Base-by-base conservation (phyloP, 2,888 invertebrate species). In the Glaucopsyche alexis region DNA sequence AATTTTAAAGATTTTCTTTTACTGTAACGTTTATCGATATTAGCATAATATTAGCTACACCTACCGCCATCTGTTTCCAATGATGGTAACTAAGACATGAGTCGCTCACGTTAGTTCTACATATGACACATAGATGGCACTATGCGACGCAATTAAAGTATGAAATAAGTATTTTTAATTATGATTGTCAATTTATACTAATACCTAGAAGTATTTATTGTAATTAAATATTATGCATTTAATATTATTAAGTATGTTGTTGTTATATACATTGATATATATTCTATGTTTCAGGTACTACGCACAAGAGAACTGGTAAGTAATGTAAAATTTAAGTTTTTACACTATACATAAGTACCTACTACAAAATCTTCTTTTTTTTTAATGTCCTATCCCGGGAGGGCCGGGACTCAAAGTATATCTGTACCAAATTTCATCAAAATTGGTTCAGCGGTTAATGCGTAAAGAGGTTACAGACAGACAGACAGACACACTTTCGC, bases 271-370 rank as follows among this genome's bases (percentile, higher is more conserved):
- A 55, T 83, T 89, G 89, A 88, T 85, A 74, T 75, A 77, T 74
- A 76, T 89, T 83, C 83, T 81, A 92, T 92, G 92, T 92, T 92
- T 91, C 92, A 92, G 92, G 92, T 92, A 91, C 85, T 92, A 91
- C 87, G 90, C 91, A 78, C 92, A 91, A 90, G 92, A 92, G 87
- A 92, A 92, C 91, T 92, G 92, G 92, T 91, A 83, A 81, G 52
- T 16, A 83, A 81, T 85, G 29, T 29, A 86, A 83, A 14, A 81
- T 78, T 81, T 80, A 78, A 79, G 80, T 79, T 82, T 83, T 71
- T 74, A 29, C 29, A 29, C 29, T 29, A 29, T 29, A 71, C 71
- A 70, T 45, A 72, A 65, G 70, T 50, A 16, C 40, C 40, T 40
- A 40, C 42, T 6, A 29, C 4, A 29, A 29, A 29, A 29, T 29